phyloP scores from a whole-genome alignment of 2,797 vertebrate species.

The Chloroceryle inda region DNA sequence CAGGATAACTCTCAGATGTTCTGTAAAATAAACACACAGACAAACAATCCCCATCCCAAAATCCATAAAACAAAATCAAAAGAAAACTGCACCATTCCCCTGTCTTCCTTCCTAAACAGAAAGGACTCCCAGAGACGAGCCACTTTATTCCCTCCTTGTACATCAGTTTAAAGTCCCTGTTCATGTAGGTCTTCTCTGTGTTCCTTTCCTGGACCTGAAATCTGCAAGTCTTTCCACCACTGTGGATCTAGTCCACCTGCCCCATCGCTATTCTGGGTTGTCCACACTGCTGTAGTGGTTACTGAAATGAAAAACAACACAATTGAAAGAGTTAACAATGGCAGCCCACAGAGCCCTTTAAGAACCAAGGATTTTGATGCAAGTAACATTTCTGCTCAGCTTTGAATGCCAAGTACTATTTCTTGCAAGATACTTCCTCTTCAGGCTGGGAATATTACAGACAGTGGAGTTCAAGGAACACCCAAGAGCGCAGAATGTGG shows the following conservation, averaged over 20 bases:
- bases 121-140: background rate
- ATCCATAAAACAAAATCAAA: slow-evolving; percentile 48
- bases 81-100: slow-evolving; percentile 14
- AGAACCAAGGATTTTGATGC: slow-evolving; percentile 43
- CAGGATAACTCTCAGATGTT: slow-evolving; percentile 33
- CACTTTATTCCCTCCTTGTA: slow-evolving; percentile 30
- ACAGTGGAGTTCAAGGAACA: slow-evolving; percentile 2
- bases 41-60: slow-evolving; percentile 40
- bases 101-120: slow-evolving; percentile 58
- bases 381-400: background rate
- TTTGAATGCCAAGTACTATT: background rate
- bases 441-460: background rate
- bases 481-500: background rate
- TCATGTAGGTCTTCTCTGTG: slow-evolving; percentile 70
- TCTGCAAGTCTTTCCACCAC: slow-evolving; percentile 67
- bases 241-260: slow-evolving; percentile 72
- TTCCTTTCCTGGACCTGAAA: slow-evolving; percentile 70
- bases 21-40: slow-evolving; percentile 68
- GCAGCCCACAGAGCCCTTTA: slow-evolving; percentile 35
- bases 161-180: slow-evolving; percentile 50
- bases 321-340: slow-evolving; percentile 67
- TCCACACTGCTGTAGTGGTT: slow-evolving; percentile 70
- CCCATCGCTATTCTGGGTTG: slow-evolving; percentile 72
- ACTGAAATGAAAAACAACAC: slow-evolving; percentile 75
- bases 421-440: background rate